Base-by-base conservation (phyloP, 2,888 invertebrate genomes). In the Punctoribates punctum region DNA sequence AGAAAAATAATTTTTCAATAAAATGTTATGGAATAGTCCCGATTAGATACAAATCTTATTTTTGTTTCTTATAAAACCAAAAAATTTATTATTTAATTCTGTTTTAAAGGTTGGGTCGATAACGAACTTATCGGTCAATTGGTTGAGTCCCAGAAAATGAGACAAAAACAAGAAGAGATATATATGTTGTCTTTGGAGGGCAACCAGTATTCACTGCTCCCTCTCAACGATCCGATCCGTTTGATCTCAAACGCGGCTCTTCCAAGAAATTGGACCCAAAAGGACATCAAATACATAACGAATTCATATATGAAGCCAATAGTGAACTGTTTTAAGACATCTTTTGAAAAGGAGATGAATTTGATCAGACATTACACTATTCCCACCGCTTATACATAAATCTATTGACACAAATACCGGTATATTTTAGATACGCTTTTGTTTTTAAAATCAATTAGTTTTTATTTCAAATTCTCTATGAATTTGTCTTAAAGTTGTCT, bases 141-240 rank as follows among this genome's bases (percentile, higher is more conserved):
- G 42, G 62, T 46, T 13, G 46, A 29, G 9, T 48, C 42, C n/a
- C 60, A 65, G 17, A 60, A 60, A 29, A 6, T 48, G 62, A 8
- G 62, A 11, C 38, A 48, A 34, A 25, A 38, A 34, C 42, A 62
- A 25, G 62, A 67, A 23, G 29, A 62, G 11, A 27, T 38, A 1
- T 48, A 54, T 15, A 57, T 72, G 70, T 34, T 70, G 20, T 27
- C 75, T 1, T 11, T 51, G 17, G 48, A 72, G 8, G n/a, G n/a
- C 17, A 48, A 38, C 2, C n/a, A 27, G 11, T n/a, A 27, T 29
- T 70, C 75, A 1, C 48, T 75, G 20, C 48, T 75, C 8, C 70
- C 70, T n/a, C 6, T 51, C 23, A 72, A 75, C 38, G 75, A 75
- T n/a, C 46, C 70, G 42, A 42, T 75, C 8, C 25, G 75, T 48